Evolutionary conservation across 2,113 vertebrate genomes (phyloP).

Genomic region (Strix uralensis): DNA sequence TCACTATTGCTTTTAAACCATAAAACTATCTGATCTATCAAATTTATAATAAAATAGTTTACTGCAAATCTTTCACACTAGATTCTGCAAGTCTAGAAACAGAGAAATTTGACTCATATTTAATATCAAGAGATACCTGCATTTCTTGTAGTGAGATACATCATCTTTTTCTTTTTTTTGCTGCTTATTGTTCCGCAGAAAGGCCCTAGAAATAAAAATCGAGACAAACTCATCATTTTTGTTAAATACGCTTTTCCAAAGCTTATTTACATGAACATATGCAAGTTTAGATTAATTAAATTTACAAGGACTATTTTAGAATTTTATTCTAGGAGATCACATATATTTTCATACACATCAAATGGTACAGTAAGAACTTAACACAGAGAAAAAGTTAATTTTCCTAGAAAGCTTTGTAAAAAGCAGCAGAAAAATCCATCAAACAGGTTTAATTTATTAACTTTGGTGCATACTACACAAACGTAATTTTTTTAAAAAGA

Average conservation of each 20-base stretch:
- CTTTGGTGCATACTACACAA: neutral
- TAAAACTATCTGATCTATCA: neutral
- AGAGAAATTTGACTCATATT: neutral
- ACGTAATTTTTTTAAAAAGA: neutral
- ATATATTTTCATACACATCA: neutral
- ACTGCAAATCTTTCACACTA: neutral
- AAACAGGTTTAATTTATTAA: neutral
- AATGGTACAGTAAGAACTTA: neutral
- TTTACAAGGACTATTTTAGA: neutral
- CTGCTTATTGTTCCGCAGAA: slow-evolving; percentile 89
- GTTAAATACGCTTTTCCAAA: neutral
- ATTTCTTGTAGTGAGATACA: slow-evolving; percentile 98
- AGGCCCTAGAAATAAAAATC: slow-evolving; percentile 78
- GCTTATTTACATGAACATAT: neutral
- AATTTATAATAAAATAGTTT: neutral
- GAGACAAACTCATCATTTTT: neutral
- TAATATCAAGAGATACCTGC: slow-evolving; percentile 81
- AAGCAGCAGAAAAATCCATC: neutral
- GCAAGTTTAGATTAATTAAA: neutral
- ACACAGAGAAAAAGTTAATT: neutral
- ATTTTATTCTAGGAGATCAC: neutral
- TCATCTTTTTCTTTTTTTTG: slow-evolving; percentile 98
- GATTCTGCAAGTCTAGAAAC: neutral
- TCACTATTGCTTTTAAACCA: neutral
- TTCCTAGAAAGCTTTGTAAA: neutral